These are phyloP conservation scores for Fringilla coelebs DNA, from an alignment of 2,797 vertebrate genomes.

Conservation along the genomic window DNA sequence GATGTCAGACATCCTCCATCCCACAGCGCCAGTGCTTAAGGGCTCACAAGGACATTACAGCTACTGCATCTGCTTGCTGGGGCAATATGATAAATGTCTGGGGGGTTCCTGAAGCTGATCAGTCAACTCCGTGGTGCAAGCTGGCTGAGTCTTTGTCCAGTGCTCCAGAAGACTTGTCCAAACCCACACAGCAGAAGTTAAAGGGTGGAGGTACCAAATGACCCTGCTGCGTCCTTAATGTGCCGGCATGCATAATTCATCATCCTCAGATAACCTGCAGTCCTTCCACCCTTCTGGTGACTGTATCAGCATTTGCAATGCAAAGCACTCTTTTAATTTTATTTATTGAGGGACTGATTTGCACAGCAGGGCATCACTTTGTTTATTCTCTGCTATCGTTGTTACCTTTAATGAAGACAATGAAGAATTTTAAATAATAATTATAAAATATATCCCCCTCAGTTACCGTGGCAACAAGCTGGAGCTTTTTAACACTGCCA, in stretches of 20 bases:
- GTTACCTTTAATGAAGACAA: slow-evolving; percentile 72
- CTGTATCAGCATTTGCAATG: slow-evolving; percentile 60
- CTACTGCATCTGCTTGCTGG: background rate
- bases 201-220: background rate
- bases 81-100: background rate
- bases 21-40: background rate
- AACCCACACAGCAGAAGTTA: background rate
- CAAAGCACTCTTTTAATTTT: slow-evolving; percentile 55
- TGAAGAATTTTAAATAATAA: slow-evolving; percentile 72
- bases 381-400: slow-evolving; percentile 48
- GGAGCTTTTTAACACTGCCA: slow-evolving; percentile 54
- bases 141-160: background rate
- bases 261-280: slow-evolving; percentile 29
- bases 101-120: background rate
- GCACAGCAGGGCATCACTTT: slow-evolving; percentile 58
- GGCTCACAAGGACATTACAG: background rate
- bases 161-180: background rate
- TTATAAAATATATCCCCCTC: slow-evolving; percentile 41
- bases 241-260: slow-evolving; percentile 25
- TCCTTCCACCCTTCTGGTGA: slow-evolving; percentile 34
- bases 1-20: background rate
- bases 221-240: background rate
- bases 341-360: slow-evolving; percentile 65
- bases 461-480: slow-evolving; percentile 59
- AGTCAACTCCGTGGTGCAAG: background rate